These are phyloP conservation scores for Drosophila robusta DNA, from an alignment of 2,888 invertebrate genomes.

Conservation along the genomic window DNA sequence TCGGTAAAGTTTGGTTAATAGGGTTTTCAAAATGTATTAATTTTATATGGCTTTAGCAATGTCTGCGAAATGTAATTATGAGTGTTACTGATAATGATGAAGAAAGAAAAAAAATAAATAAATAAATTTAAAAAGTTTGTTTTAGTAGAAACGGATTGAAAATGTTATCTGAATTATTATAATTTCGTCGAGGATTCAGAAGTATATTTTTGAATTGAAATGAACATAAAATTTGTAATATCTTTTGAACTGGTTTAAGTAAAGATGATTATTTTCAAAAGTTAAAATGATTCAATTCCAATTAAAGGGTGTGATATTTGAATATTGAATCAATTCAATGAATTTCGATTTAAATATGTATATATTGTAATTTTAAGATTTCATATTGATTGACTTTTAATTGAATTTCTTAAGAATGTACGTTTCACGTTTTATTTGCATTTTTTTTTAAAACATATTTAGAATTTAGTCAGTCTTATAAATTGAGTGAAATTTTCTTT, in stretches of 20 bases:
- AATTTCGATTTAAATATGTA: not conserved
- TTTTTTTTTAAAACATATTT: not conserved
- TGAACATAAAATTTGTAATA: not conserved
- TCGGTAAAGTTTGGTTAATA: constrained; percentile 40
- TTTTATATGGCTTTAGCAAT: constrained; percentile 3
- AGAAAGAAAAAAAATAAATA: not conserved
- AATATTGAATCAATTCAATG: not conserved
- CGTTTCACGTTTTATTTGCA: not conserved
- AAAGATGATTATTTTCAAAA: not conserved
- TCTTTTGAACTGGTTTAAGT: not conserved
- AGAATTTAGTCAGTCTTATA: not conserved
- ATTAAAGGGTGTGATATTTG: not conserved
- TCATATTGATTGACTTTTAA: not conserved
- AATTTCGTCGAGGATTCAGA: not conserved
- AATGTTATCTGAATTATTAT: not conserved
- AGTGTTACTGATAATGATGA: not conserved
- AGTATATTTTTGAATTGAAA: not conserved
- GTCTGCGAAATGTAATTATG: not conserved
- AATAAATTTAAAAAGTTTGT: not conserved
- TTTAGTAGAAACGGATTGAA: not conserved
- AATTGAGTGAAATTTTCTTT: not conserved
- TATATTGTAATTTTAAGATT: not conserved
- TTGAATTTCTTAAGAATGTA: not conserved
- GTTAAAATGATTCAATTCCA: not conserved
- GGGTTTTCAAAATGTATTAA: not conserved